phyloP scores from a whole-genome alignment of 2,888 invertebrate genomes.

The Arge pagana region DNA sequence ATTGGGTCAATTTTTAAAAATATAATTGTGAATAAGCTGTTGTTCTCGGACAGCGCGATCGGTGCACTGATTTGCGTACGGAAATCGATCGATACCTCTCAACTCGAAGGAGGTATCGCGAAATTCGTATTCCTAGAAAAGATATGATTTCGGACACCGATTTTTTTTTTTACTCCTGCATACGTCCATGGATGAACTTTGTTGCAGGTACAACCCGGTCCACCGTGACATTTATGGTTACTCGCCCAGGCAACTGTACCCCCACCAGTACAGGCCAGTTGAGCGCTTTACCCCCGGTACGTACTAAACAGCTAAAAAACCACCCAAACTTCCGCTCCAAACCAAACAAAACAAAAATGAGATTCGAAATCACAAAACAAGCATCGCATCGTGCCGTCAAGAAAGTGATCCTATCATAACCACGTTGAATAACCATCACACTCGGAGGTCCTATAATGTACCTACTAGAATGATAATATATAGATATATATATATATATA shows the following conservation, averaged over 20 bases:
- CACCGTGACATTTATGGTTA: slow-evolving; percentile 90
- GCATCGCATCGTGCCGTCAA: slow-evolving; percentile 23
- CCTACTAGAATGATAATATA: slow-evolving; percentile 3
- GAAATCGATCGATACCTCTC: too few species aligned
- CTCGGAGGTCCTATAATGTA: background rate
- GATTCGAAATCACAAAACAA: background rate
- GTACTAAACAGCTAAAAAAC: slow-evolving; percentile 58
- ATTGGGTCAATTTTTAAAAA: too few species aligned
- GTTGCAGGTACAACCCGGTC: slow-evolving; percentile 75
- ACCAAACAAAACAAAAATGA: slow-evolving; percentile 11
- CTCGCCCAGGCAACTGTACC: slow-evolving; percentile 84
- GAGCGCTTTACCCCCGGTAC: slow-evolving; percentile 86
- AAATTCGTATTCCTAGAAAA: too few species aligned
- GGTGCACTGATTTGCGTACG: too few species aligned
- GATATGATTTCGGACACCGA: too few species aligned
- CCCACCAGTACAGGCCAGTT: slow-evolving; percentile 79
- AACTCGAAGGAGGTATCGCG: too few species aligned
- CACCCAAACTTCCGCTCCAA: slow-evolving; percentile 23
- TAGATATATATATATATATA: slow-evolving; percentile 1
- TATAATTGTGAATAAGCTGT: too few species aligned
- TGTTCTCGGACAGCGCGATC: too few species aligned
- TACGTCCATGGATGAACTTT: background rate
- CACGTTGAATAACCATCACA: slow-evolving; percentile 9
- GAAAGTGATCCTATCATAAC: slow-evolving; percentile 23
- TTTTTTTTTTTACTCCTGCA: too few species aligned